Percentiles rank a stretch among this genome's conserved stretches.
Conservation (phyloP, 2,797 vertebrate species). For the Apogon talboti region DNA sequence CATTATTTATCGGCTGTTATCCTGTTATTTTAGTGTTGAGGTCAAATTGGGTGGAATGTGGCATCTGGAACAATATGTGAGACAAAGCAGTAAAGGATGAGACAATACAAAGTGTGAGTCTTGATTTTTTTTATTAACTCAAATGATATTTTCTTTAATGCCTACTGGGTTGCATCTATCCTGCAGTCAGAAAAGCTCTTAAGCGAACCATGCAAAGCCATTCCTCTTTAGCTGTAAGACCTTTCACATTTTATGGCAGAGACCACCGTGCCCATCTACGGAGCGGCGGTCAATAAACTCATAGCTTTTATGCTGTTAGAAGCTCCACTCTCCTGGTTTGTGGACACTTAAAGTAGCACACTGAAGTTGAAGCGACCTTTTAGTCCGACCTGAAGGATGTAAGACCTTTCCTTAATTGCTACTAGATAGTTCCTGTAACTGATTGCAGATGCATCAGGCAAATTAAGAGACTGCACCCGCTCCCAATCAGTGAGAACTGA, state of each 20-base stretch:
- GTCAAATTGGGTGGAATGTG: too few relatives aligned
- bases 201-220: conserved; percentile 76
- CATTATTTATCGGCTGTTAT: too few relatives aligned
- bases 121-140: conserved; percentile 75
- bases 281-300: conserved; percentile 50
- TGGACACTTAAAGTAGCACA: conserved; percentile 24
- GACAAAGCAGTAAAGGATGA: conserved; percentile 40
- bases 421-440: conserved; percentile 33
- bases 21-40: too few relatives aligned
- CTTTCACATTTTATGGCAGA: conserved; percentile 59
- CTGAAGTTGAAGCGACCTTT: conserved; percentile 38
- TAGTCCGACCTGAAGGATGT: conserved; percentile 31
- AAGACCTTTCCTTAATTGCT: conserved; percentile 48
- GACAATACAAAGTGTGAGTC: conserved; percentile 52
- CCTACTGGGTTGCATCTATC: conserved; percentile 63
- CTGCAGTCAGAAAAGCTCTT: conserved; percentile 68
- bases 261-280: conserved; percentile 49
- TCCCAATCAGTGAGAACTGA: conserved; percentile 14
- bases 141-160: conserved; percentile 67
- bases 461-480: conserved; percentile 9
- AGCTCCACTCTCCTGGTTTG: conserved; percentile 30
- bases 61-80: background rate
- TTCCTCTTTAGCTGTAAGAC: conserved; percentile 66
- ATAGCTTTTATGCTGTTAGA: conserved; percentile 52
- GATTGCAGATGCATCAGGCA: conserved; percentile 23